phyloP scores from a whole-genome alignment of 1,140 invertebrate species.

The Amyelois transitella region DNA sequence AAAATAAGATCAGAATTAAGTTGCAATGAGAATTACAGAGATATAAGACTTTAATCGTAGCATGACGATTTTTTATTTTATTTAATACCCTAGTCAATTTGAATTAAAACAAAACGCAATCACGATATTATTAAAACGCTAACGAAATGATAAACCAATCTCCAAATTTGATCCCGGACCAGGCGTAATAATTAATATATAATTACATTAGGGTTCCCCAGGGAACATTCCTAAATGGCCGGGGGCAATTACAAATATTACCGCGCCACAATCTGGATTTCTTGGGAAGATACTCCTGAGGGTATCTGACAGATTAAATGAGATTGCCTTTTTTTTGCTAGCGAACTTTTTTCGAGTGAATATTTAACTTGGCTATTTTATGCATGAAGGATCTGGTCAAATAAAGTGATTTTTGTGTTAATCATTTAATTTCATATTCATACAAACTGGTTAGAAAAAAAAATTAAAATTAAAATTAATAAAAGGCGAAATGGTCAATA shows the following conservation, averaged over 20 bases:
- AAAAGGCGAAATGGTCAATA: no score
- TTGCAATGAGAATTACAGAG: no score
- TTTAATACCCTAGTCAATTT: neutral
- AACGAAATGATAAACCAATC: neutral
- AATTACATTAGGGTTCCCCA: neutral
- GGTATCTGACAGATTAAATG: constrained; percentile 21
- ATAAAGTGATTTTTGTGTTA: no score
- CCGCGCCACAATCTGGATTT: constrained; percentile 16
- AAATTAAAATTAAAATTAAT: no score
- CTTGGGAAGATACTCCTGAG: constrained; percentile 25
- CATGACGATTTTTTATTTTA: neutral
- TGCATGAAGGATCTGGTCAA: no score
- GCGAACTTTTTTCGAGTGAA: constrained; percentile 25
- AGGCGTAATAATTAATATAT: neutral
- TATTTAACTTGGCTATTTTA: constrained; percentile 14
- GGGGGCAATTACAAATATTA: constrained; percentile 33
- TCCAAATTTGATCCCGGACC: neutral
- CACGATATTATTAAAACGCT: neutral
- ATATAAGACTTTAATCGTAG: no score
- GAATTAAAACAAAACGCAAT: neutral
- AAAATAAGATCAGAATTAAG: no score
- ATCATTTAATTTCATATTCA: no score
- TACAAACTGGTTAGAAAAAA: no score
- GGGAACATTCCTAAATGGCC: constrained; percentile 8
- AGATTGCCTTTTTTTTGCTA: constrained; percentile 20